These are phyloP conservation scores for Penaeus japonicus DNA, from an alignment of 1,140 invertebrate species.

Conservation along the genomic window DNA sequence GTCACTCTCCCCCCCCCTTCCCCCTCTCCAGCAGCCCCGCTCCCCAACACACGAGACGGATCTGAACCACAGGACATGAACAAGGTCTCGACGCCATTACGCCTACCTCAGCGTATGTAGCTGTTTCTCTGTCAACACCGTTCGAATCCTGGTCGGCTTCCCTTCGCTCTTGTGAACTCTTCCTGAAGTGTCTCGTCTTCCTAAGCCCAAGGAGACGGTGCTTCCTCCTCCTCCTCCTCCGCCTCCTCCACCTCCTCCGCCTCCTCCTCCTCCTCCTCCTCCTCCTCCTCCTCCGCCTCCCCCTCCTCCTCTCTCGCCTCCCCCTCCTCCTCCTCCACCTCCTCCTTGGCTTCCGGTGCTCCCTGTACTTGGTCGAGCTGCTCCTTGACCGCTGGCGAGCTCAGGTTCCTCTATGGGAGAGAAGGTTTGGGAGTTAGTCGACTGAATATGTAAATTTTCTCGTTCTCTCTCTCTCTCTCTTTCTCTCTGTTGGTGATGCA, in stretches of 20 bases:
- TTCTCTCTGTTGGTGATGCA: too few relatives aligned
- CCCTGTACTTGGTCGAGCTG: neutral
- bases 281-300: neutral
- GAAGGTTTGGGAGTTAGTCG: neutral
- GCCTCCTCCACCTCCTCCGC: slow-evolving; percentile 68
- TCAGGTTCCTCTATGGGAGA: slow-evolving; percentile 61
- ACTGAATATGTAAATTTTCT: neutral
- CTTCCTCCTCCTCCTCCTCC: neutral
- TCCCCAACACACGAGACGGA: neutral
- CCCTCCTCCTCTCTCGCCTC: neutral
- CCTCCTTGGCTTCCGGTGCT: neutral
- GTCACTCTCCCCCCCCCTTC: too few relatives aligned
- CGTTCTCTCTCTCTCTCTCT: too few relatives aligned
- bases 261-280: neutral
- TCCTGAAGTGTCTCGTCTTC: slow-evolving; percentile 26
- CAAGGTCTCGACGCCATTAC: neutral
- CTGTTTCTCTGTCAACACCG: slow-evolving; percentile 98
- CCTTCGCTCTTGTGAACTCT: slow-evolving; percentile 52
- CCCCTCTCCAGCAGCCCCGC: too few relatives aligned
- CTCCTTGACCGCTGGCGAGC: slow-evolving; percentile 63
- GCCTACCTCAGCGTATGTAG: slow-evolving; percentile 83
- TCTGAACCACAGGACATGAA: too few relatives aligned
- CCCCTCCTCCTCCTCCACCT: slow-evolving; percentile 68
- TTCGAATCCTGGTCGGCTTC: slow-evolving; percentile 80
- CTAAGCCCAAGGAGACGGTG: neutral